phyloP scores from a whole-genome alignment of 1,140 invertebrate genomes.

The Drosophila aff. region DNA sequence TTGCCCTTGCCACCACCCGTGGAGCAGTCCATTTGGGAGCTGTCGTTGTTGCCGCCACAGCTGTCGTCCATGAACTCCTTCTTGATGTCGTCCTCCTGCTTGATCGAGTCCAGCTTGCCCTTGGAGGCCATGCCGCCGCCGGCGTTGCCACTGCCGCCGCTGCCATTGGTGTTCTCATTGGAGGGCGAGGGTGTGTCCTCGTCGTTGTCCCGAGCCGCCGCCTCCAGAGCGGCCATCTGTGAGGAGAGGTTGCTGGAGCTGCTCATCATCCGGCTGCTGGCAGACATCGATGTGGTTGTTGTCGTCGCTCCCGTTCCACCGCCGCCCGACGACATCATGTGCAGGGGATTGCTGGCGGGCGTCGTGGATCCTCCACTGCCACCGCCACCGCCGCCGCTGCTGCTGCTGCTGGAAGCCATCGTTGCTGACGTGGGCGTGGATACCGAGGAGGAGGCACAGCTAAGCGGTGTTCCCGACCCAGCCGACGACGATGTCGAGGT shows the following conservation, averaged over 20 bases:
- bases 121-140: slow-evolving; percentile 81
- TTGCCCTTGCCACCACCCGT: slow-evolving; percentile 87
- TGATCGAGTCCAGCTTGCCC: slow-evolving; percentile 88
- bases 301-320: slow-evolving; percentile 8
- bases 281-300: slow-evolving; percentile 42
- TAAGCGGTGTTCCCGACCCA: slow-evolving; percentile 54
- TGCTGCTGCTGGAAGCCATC: slow-evolving; percentile 43
- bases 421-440: slow-evolving; percentile 71
- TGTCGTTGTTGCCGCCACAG: slow-evolving; percentile 84
- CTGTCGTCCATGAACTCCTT: slow-evolving; percentile 88
- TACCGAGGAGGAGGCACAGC: slow-evolving; percentile 60
- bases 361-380: slow-evolving; percentile 29
- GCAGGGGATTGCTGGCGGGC: slow-evolving; percentile 52
- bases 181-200: slow-evolving; percentile 89
- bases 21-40: slow-evolving; percentile 79
- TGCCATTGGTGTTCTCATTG: slow-evolving; percentile 77
- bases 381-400: not conserved
- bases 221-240: slow-evolving; percentile 90
- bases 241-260: slow-evolving; percentile 87
- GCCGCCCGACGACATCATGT: slow-evolving; percentile 34
- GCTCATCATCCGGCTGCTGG: slow-evolving; percentile 60
- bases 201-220: slow-evolving; percentile 87
- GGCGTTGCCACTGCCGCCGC: slow-evolving; percentile 54
- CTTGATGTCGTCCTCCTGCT: slow-evolving; percentile 89
- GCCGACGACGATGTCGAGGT: slow-evolving; percentile 38